Evolutionary conservation across 2,797 vertebrate species (phyloP), one percentile per base, ranked within the genome.

Genomic region (Coregonus sp.): DNA sequence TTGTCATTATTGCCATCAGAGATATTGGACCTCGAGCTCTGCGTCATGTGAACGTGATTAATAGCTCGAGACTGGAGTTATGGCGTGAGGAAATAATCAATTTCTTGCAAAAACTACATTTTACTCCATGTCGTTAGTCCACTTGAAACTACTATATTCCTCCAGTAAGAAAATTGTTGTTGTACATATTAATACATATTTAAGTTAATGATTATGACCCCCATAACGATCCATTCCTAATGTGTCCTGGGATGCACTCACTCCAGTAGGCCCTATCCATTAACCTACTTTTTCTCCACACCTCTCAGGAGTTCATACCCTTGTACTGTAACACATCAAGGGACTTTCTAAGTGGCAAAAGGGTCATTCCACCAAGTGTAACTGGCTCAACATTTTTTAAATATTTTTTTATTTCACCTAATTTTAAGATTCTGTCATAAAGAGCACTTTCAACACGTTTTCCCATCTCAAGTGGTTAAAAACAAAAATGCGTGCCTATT

Each of bases 31-130:
- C 61, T 52, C 18, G 6, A 66, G 72, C 6, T 56, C 20, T 1
- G 56, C 59, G 25, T 84, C 86, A 84, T 73, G 72, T 73, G 71
- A 85, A 68, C n/a, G 2, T 4, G 75, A 83, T 87, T 84, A 82
- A 40, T 20, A 5, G 68, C 75, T 52, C 78, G 67, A 81, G 59
- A 66, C 31, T 2, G 2, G 20, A 67, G 63, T 31, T 82, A 75
- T 56, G 65, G 56, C 33, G 65, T 3, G 9, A 16, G 31, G 18
- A 72, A 74, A 47, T 47, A 12, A 12, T 47, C 40, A 0, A 47
- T 47, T 47, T 47, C 7, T 47, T 47, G 7, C 40, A 47, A 47
- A 9, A 47, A 11, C 40, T 47, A 47, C 9, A 47, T 47, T 47
- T 47, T 11, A 47, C 40, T 47, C 40, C 9, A 47, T 11, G 2